Base-by-base conservation (phyloP, 1,140 invertebrate genomes). In the Eriocheir sinensis region DNA sequence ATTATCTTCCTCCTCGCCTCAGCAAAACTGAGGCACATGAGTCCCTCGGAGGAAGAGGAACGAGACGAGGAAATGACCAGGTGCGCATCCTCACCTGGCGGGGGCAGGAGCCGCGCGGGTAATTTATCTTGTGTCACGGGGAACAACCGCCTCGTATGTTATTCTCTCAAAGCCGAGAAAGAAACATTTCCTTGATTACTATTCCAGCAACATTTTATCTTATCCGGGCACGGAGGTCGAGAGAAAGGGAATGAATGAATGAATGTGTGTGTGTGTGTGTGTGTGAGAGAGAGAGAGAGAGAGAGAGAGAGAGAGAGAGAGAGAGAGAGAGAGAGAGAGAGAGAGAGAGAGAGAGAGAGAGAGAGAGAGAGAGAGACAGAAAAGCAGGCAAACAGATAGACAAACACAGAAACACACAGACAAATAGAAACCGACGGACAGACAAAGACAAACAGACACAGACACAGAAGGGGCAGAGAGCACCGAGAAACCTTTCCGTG, bases 151-250 rank as follows among this genome's bases (percentile, higher is more conserved):
- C 60, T 72, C 60, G 60, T 72, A 72, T 72, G 60, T 72, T 72
- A 72, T 72, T 72, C 60, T 72, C 60, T 72, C 60, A 72, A 27
- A n/a, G 60, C 27, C 27, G 8, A 72, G 60, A 72, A 72, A 72
- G 60, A 72, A 72, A 72, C 60, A 72, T 72, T 72, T 21, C 60
- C 6, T 72, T 72, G 60, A 72, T 72, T 72, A 72, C 60, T 72
- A 72, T 8, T 1, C 21, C 21, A n/a, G 60, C n/a, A n/a, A 72
- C 60, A 12, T 72, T 72, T 72, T 72, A 72, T 72, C 8, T 8
- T n/a, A 72, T 21, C 21, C 12, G 21, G 21, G 48, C 48, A 17
- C 12, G 21, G 48, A 53, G 48, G 21, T 17, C 3, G 53, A 2
- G 17, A 21, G 53, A 60, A 21, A 27, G 53, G 53, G 60, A 72